These are phyloP conservation scores for Vanessa atalanta DNA, from an alignment of 1,140 invertebrate genomes.

Conservation along the genomic window DNA sequence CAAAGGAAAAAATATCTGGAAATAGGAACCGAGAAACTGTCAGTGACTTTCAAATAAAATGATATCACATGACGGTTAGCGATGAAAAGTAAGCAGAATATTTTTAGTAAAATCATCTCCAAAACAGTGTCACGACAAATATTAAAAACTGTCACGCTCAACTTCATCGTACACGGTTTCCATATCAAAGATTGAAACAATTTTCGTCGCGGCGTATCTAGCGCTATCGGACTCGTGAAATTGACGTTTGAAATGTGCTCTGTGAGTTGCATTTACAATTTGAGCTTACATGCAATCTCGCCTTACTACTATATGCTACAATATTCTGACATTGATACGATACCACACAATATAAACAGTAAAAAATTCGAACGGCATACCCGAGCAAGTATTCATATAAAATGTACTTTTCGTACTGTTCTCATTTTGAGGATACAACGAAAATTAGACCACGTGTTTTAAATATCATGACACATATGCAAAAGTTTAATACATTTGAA, in stretches of 20 bases:
- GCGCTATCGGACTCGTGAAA: constrained; percentile 23
- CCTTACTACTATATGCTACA: background rate
- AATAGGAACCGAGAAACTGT: too few species aligned
- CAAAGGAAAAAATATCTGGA: too few species aligned
- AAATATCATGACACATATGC: too few species aligned
- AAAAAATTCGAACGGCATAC: background rate
- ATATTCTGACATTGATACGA: background rate
- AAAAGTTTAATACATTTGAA: too few species aligned
- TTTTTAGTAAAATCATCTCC: background rate
- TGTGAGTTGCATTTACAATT: constrained; percentile 33
- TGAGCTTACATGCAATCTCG: constrained; percentile 4
- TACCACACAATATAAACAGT: background rate
- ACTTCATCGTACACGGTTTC: background rate
- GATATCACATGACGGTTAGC: too few species aligned
- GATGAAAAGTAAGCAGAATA: background rate
- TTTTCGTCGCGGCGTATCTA: constrained; percentile 29
- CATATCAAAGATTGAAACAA: constrained; percentile 26
- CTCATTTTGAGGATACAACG: too few species aligned
- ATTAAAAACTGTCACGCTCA: constrained; percentile 15
- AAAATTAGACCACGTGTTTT: too few species aligned
- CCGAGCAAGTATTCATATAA: too few species aligned
- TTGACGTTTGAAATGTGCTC: constrained; percentile 36
- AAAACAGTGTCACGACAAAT: background rate
- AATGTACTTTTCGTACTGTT: too few species aligned
- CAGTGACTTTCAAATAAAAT: too few species aligned